Evolutionary conservation across 2,797 vertebrate species (phyloP).

Genomic region (Sebastes oblongus): DNA sequence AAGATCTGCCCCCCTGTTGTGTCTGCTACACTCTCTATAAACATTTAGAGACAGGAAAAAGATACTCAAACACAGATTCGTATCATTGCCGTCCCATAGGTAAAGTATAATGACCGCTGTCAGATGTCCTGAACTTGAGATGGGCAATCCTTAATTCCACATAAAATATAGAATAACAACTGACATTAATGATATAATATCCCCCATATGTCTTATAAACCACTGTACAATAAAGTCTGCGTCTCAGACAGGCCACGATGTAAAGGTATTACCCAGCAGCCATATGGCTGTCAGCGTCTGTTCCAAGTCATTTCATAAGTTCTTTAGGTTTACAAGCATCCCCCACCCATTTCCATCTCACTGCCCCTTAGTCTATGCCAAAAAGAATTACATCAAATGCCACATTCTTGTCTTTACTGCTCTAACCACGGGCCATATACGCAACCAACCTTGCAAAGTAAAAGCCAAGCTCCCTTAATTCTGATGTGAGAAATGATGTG

Average conservation of each 20-base stretch:
- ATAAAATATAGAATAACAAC: background rate
- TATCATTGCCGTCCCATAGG: background rate
- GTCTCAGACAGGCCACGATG: slow-evolving; percentile 11
- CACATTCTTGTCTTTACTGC: slow-evolving; percentile 51
- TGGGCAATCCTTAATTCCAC: background rate
- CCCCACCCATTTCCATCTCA: slow-evolving; percentile 59
- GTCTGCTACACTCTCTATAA: background rate
- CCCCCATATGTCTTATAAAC: slow-evolving; percentile 22
- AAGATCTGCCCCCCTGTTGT: background rate
- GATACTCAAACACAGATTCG: background rate
- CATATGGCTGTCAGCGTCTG: slow-evolving; percentile 51
- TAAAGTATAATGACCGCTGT: background rate
- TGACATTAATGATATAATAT: slow-evolving; percentile 9
- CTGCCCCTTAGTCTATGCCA: slow-evolving; percentile 35
- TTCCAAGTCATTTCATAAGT: slow-evolving; percentile 55
- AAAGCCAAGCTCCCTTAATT: slow-evolving; percentile 25
- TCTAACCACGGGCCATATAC: slow-evolving; percentile 38
- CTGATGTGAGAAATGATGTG: slow-evolving; percentile 13
- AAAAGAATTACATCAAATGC: slow-evolving; percentile 52
- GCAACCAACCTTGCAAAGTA: slow-evolving; percentile 35
- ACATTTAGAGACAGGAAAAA: background rate
- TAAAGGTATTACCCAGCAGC: slow-evolving; percentile 18
- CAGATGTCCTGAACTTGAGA: background rate
- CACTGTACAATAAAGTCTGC: background rate
- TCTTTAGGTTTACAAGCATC: slow-evolving; percentile 64